Percentiles rank a stretch among this genome's conserved stretches.
These are phyloP conservation scores for Nomada goodeniana DNA, from an alignment of 2,888 invertebrate species.

Conservation along the genomic window DNA sequence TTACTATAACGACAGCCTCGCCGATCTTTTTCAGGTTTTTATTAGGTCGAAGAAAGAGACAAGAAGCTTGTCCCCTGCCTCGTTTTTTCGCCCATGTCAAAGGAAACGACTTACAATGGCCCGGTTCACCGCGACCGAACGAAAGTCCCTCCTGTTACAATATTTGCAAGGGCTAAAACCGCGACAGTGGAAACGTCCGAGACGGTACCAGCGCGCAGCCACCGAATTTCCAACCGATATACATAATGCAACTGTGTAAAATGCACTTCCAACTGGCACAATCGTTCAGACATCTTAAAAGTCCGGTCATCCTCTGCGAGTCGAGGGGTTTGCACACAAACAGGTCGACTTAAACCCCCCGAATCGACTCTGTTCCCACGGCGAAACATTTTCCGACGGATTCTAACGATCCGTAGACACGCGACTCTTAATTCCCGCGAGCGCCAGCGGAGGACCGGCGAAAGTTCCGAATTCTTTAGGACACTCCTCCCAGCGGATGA, in stretches of 20 bases:
- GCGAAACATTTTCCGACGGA: constrained; percentile 12
- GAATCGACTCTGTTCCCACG: background rate
- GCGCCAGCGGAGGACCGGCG: background rate
- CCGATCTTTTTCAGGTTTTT: constrained; percentile 39
- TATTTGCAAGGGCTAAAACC: constrained; percentile 15
- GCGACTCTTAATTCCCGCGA: constrained; percentile 1
- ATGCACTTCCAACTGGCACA: too few relatives aligned
- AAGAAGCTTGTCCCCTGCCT: constrained; percentile 17
- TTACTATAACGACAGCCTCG: constrained; percentile 8
- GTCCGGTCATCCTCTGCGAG: background rate
- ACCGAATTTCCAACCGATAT: too few relatives aligned
- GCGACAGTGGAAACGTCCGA: background rate
- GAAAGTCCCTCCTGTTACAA: constrained; percentile 25
- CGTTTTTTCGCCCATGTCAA: constrained; percentile 36
- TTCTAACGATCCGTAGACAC: background rate
- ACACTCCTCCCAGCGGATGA: constrained; percentile 41
- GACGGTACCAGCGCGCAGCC: background rate
- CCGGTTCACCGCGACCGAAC: constrained; percentile 17
- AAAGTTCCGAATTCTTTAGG: constrained; percentile 54
- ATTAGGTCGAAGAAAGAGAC: constrained; percentile 46
- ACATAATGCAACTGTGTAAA: too few relatives aligned
- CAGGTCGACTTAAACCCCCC: background rate
- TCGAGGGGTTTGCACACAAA: background rate
- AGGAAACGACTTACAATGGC: constrained; percentile 39
- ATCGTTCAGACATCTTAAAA: background rate